Evolutionary conservation across 2,888 invertebrate genomes (phyloP), one percentile per base, ranked within the genome.

Genomic region (Acrocyrtus sp.): DNA sequence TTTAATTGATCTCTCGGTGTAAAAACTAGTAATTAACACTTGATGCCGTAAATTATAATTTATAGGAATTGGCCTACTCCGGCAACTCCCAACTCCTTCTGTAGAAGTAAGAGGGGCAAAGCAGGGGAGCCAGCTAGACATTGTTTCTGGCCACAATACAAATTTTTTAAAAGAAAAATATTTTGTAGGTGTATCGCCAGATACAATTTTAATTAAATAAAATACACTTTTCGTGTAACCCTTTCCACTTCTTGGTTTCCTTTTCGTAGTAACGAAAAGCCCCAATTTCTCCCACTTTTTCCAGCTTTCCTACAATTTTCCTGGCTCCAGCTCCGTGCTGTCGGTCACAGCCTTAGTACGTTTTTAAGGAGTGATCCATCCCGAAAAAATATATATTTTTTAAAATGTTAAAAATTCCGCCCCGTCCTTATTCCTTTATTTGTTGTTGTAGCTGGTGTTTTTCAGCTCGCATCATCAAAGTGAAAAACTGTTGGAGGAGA

Each of bases 1-100:
- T 47, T 65, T 65, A 65, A 65, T 65, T 65, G 65, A 54, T 65
- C 54, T 65, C 54, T 65, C n/a, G n/a, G n/a, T n/a, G n/a, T n/a
- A n/a, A n/a, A n/a, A 65, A 54, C 65, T 54, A 56, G 65, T 65
- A 65, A 65, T 65, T 65, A 65, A 65, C 65, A 65, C 65, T 54
- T n/a, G n/a, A 65, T 54, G 54, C 43, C 45, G 47, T 65, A 65
- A 65, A 65, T 26, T 65, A 56, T 39, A 39, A 15, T 12, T 6
- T n/a, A 24, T 10, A 22, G 39, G 17, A 24, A 5, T 5, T 15
- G 10, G 10, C 47, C 17, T 19, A 24, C n/a, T n/a, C n/a, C n/a
- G n/a, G n/a, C n/a, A n/a, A n/a, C n/a, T n/a, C n/a, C n/a, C n/a
- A n/a, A n/a, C n/a, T n/a, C n/a, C n/a, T n/a, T n/a, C n/a, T n/a